Base-by-base conservation (phyloP, 2,113 vertebrate genomes). In the Indri indri region DNA sequence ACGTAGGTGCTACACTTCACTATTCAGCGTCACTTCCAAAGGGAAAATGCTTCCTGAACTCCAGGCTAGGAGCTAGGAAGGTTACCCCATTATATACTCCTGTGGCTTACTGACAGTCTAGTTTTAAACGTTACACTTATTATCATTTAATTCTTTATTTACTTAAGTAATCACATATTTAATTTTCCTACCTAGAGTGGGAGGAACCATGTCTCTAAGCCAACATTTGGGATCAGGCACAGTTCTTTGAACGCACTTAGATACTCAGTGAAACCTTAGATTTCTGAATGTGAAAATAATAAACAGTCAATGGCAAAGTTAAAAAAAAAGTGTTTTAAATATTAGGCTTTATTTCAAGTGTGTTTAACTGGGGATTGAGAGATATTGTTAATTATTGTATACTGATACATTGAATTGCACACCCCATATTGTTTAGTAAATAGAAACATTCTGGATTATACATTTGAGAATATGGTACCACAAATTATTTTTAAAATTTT, bases 221-320 rank as follows among this genome's bases (percentile, higher is more conserved):
- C 47, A 86, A 9, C 25, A 45, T 9, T 57, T 34, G 37, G 14
- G 37, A 63, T 90, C 37, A 52, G 54, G 8, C 17, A 91, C 7
- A 37, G 22, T 16, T 50, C 32, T 42, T 66, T 25, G 3, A 40
- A 40, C 3, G 25, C 32, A 37, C 4, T 82, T 25, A 61, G 32
- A 30, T 65, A 85, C 4, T 93, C 27, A 25, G 13, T 40, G 73
- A 65, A 70, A 81, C 27, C 27, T 94, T 37, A 87, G 47, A 84
- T 70, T 80, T 94, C 59, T 74, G n/a, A 84, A 80, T 84, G 89
- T 90, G 42, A 84, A 95, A 84, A 61, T 25, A 87, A 42, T 66
- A 16, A 95, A 59, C 8, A 40, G 10, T 37, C 66, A 17, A 85
- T 11, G 6, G 1, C 30, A 87, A 91, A 54, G 7, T 17, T 79